These are phyloP conservation scores for Leptopilina myrica DNA, from an alignment of 2,888 invertebrate species.

Conservation along the genomic window DNA sequence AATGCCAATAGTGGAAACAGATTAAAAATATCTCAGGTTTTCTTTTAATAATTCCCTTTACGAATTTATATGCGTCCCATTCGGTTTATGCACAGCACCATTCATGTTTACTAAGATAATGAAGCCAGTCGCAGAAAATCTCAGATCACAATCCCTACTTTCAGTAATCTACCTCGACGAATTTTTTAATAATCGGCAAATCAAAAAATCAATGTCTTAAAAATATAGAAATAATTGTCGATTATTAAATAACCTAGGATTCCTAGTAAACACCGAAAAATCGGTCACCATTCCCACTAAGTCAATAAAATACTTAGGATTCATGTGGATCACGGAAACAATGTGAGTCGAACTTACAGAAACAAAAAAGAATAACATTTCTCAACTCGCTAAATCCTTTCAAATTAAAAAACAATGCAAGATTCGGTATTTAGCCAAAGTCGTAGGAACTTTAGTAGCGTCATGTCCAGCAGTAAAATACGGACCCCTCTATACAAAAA, in stretches of 20 bases:
- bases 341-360: slow-evolving; percentile 30
- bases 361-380: slow-evolving; percentile 24
- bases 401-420: slow-evolving; percentile 31
- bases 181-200: slow-evolving; percentile 43
- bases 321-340: slow-evolving; percentile 42
- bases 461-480: slow-evolving; percentile 49
- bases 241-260: slow-evolving; percentile 43
- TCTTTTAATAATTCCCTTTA: slow-evolving; percentile 33
- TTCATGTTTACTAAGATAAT: slow-evolving; percentile 51
- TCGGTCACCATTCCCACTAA: not conserved
- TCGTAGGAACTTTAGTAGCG: slow-evolving; percentile 37
- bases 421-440: slow-evolving; percentile 47
- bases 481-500: slow-evolving; percentile 43
- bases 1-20: slow-evolving; percentile 41
- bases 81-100: slow-evolving; percentile 47
- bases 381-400: not conserved
- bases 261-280: slow-evolving; percentile 16
- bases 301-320: slow-evolving; percentile 44
- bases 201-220: slow-evolving; percentile 2
- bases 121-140: slow-evolving; percentile 43
- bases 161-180: slow-evolving; percentile 50
- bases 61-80: slow-evolving; percentile 52
- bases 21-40: slow-evolving; percentile 50
- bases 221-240: slow-evolving; percentile 20
- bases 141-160: slow-evolving; percentile 36